phyloP scores from a whole-genome alignment of 2,113 vertebrate genomes.

The Cnemophilus loriae region DNA sequence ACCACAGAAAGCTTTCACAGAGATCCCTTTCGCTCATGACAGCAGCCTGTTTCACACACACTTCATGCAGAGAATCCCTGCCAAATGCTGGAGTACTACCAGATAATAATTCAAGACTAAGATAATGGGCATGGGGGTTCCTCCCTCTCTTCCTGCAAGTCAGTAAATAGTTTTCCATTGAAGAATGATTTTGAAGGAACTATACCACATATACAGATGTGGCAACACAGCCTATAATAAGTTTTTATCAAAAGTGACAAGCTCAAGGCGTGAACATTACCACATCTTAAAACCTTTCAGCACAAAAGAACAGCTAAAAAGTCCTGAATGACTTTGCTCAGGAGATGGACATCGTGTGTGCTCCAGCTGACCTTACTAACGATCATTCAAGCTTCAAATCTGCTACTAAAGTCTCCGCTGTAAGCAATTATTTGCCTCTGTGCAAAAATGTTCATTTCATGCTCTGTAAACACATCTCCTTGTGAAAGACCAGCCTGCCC shows the following conservation, averaged over 20 bases:
- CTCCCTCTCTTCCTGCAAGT: not conserved
- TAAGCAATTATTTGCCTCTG: slow-evolving; percentile 70
- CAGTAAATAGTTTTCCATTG: not conserved
- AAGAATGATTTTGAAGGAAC: not conserved
- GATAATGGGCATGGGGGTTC: not conserved
- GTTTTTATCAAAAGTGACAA: not conserved
- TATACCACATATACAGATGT: not conserved
- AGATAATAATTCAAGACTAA: not conserved
- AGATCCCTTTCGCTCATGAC: not conserved
- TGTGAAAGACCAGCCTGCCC: slow-evolving; percentile 60
- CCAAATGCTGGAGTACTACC: not conserved
- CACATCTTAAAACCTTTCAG: not conserved
- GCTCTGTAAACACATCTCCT: slow-evolving; percentile 75
- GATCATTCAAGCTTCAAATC: slow-evolving; percentile 58
- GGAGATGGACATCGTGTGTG: not conserved
- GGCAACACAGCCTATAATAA: not conserved
- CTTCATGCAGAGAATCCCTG: not conserved
- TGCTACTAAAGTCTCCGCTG: slow-evolving; percentile 47
- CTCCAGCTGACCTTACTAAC: slow-evolving; percentile 66
- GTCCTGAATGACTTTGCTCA: slow-evolving; percentile 6
- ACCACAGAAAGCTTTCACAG: not conserved
- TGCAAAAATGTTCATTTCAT: slow-evolving; percentile 78
- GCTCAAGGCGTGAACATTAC: not conserved
- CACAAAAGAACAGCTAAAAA: not conserved
- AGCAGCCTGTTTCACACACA: not conserved